Evolutionary conservation across 1,140 invertebrate species (phyloP).

Genomic region (Andrena cerasifolii): DNA sequence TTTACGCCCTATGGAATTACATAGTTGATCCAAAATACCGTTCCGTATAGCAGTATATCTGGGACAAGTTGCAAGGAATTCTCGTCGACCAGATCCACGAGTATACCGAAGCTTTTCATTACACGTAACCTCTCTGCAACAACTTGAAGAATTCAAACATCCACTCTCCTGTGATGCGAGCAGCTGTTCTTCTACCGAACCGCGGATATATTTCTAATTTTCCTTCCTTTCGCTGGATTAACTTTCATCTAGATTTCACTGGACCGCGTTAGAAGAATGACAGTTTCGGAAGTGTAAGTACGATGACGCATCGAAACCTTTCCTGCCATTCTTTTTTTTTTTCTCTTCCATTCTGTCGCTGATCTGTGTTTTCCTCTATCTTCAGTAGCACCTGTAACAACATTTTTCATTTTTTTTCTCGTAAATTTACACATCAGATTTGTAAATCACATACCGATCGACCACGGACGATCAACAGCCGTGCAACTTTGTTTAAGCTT

Average conservation of each 20-base stretch:
- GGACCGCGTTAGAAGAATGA: conserved; percentile 63
- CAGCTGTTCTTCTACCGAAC: neutral
- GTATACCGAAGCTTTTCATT: neutral
- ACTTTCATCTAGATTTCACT: neutral
- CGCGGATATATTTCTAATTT: neutral
- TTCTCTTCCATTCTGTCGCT: conserved; percentile 6
- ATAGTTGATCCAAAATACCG: neutral
- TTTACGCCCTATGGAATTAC: neutral
- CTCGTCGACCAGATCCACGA: neutral
- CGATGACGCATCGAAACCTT: conserved; percentile 13
- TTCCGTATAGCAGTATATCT: neutral
- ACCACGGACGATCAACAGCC: too few relatives aligned
- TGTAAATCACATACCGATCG: too few relatives aligned
- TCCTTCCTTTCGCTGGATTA: too few relatives aligned
- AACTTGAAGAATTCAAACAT: neutral
- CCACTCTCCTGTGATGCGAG: neutral
- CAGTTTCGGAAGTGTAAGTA: conserved; percentile 76
- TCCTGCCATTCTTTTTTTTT: conserved; percentile 3
- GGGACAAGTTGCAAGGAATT: neutral
- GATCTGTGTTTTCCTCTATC: neutral
- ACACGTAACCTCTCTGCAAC: neutral
- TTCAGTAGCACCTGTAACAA: neutral
- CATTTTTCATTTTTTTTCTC: neutral
- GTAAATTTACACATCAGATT: too few relatives aligned
- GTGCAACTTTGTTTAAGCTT: too few relatives aligned